A percentile compares a stretch with the other conserved stretches of the same genome.
phyloP scores from a whole-genome alignment of 2,113 vertebrate species.

The Neotoma lepida region DNA sequence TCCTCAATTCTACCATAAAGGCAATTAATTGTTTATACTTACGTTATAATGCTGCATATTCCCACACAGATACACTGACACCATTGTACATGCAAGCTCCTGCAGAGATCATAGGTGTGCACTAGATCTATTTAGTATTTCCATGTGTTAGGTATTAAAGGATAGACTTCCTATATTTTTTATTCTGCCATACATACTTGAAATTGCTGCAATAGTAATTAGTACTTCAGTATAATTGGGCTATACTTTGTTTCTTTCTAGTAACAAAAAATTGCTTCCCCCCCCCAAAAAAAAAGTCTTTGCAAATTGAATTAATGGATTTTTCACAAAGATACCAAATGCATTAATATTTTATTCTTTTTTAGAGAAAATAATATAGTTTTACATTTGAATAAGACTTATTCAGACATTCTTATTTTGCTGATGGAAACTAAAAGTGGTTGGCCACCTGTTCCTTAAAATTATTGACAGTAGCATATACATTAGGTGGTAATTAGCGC shows the following conservation, averaged over 20 bases:
- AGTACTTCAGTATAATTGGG: background rate
- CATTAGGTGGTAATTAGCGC: conserved; percentile 28
- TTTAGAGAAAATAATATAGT: background rate
- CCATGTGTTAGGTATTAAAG: background rate
- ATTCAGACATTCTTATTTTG: conserved; percentile 1
- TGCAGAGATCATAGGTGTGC: background rate
- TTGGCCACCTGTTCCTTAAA: conserved; percentile 43
- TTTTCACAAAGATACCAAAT: conserved; percentile 47
- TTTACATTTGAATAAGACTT: conserved; percentile 49
- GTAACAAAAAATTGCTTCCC: conserved; percentile 54
- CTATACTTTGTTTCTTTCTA: background rate
- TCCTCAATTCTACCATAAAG: conserved; percentile 38
- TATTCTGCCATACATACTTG: background rate
- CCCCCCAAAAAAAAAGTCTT: conserved; percentile 29
- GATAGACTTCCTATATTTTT: conserved; percentile 10
- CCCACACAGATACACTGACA: background rate
- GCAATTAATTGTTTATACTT: background rate
- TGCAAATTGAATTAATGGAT: background rate
- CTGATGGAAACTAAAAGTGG: conserved; percentile 13
- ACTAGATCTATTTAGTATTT: conserved; percentile 20
- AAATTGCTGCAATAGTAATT: conserved; percentile 25
- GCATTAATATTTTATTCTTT: background rate
- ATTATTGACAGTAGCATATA: background rate
- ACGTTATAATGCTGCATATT: background rate
- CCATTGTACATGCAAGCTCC: background rate